Evolutionary conservation across 2,888 invertebrate genomes (phyloP).

Genomic region (Caradrina clavipalpis): DNA sequence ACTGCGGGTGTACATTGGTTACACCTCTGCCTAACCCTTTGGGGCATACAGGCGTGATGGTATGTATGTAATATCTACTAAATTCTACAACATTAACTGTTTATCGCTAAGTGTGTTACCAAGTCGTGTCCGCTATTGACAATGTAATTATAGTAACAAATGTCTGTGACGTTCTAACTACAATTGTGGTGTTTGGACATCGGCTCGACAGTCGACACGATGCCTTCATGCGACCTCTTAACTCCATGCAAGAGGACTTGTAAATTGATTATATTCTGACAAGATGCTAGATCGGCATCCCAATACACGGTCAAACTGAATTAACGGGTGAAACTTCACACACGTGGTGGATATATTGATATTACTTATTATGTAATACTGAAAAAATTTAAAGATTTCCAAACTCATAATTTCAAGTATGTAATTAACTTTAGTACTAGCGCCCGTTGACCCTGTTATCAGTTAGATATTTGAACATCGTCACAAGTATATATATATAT

Average conservation of each 20-base stretch:
- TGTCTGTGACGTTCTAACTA: background rate
- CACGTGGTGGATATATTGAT: too few species aligned
- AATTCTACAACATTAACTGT: background rate
- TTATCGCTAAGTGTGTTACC: conserved; percentile 11
- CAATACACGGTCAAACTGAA: background rate
- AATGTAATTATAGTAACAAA: conserved; percentile 11
- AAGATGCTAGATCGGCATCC: background rate
- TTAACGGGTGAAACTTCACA: too few species aligned
- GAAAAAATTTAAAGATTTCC: too few species aligned
- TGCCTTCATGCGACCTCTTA: background rate
- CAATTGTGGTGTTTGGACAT: conserved; percentile 10
- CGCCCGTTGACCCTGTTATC: background rate
- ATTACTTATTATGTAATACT: too few species aligned
- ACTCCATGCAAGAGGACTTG: conserved; percentile 4
- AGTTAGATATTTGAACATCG: background rate
- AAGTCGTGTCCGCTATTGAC: conserved; percentile 12
- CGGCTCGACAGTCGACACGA: background rate
- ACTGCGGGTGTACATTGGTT: too few species aligned
- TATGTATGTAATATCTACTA: background rate
- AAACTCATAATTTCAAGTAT: too few species aligned
- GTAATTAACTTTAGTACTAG: too few species aligned
- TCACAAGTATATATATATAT: too few species aligned
- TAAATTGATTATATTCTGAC: conserved; percentile 24
- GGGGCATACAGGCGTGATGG: too few species aligned
- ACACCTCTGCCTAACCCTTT: too few species aligned